These are phyloP conservation scores for Notolabrus celidotus DNA, from an alignment of 2,797 vertebrate species.

Conservation along the genomic window DNA sequence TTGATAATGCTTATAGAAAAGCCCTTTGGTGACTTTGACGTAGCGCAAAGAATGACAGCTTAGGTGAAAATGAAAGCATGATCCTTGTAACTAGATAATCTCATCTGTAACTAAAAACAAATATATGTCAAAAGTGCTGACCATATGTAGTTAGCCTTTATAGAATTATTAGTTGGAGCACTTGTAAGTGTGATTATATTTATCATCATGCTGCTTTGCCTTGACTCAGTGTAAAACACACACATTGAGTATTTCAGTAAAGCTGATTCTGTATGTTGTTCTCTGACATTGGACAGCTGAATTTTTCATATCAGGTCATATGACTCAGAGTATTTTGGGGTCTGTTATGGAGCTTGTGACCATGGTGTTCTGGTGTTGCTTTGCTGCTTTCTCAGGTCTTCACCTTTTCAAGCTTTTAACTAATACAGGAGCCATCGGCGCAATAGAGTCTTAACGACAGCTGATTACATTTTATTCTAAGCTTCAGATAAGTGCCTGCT, in stretches of 20 bases:
- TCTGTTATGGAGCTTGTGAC: constrained; percentile 56
- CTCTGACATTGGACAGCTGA: constrained; percentile 22
- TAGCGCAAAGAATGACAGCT: background rate
- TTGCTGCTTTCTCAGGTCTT: constrained; percentile 31
- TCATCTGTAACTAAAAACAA: background rate
- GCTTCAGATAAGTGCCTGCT: constrained; percentile 19
- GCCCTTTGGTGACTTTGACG: constrained; percentile 31
- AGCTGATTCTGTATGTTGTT: constrained; percentile 19
- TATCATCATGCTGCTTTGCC: background rate
- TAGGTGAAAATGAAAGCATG: background rate
- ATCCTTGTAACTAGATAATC: background rate
- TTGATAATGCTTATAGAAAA: background rate
- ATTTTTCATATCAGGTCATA: constrained; percentile 52
- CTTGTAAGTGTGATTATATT: background rate
- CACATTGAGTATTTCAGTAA: constrained; percentile 24
- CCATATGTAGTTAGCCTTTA: background rate
- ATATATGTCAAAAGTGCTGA: background rate
- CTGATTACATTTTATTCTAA: constrained; percentile 33
- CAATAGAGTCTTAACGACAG: constrained; percentile 28
- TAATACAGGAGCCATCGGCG: constrained; percentile 10
- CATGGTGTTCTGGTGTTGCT: constrained; percentile 31
- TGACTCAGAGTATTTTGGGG: constrained; percentile 67
- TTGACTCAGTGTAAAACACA: constrained; percentile 1
- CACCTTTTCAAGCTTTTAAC: constrained; percentile 18
- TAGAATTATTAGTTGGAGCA: background rate